Evolutionary conservation across 2,797 vertebrate genomes (phyloP).

Genomic region (Parauchenoglanis punctatus): DNA sequence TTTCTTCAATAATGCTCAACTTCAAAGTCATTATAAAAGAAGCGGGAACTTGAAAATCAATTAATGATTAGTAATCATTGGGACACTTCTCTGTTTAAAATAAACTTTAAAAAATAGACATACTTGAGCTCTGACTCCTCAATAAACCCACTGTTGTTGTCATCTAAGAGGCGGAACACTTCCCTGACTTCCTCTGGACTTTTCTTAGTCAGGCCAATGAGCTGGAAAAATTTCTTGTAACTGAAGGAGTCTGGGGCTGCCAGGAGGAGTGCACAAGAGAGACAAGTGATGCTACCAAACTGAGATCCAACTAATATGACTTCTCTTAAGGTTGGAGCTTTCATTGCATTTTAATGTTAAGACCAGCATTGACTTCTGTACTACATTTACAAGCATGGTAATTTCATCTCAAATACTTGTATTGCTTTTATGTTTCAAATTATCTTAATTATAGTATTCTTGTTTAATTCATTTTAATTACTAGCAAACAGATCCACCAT

Average conservation of each 20-base stretch:
- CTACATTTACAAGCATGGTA: neutral
- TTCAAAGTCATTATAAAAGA: neutral
- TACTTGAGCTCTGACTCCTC: conserved; percentile 95
- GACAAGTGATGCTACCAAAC: neutral
- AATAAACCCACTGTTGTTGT: conserved; percentile 90
- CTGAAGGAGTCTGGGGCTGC: conserved; percentile 90
- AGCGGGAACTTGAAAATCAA: neutral
- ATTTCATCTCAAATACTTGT: neutral
- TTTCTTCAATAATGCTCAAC: neutral
- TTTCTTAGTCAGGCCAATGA: conserved; percentile 90
- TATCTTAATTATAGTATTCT: neutral
- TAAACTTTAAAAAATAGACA: conserved; percentile 55
- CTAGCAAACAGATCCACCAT: neutral
- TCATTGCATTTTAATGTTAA: conserved; percentile 7
- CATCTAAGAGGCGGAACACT: conserved; percentile 89
- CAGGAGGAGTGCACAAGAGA: conserved; percentile 53
- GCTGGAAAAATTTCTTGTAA: conserved; percentile 94
- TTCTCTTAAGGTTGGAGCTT: neutral
- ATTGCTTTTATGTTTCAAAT: neutral
- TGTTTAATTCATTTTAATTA: conserved; percentile 10
- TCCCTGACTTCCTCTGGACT: conserved; percentile 86
- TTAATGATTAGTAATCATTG: neutral
- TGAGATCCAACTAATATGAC: neutral
- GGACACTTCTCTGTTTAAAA: neutral
- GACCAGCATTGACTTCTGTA: neutral